These are phyloP conservation scores for Monomorium pharaonis DNA, from an alignment of 1,140 invertebrate species.

Conservation along the genomic window DNA sequence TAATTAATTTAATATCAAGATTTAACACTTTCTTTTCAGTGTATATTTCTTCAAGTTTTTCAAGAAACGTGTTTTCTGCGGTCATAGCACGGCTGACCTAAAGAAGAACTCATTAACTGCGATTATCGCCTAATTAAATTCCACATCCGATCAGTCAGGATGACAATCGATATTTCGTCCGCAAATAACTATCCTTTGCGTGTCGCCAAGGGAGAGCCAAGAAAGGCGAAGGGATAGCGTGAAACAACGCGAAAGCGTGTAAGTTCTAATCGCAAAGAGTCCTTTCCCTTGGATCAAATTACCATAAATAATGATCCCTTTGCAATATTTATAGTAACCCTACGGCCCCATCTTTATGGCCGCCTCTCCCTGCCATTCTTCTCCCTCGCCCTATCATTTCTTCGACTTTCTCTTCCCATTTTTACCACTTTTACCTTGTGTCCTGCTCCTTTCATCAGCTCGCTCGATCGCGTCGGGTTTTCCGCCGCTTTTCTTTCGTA, in stretches of 20 bases:
- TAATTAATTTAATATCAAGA: neutral
- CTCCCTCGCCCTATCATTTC: constrained; percentile 21
- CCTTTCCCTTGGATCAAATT: constrained; percentile 51
- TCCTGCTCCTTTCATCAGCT: constrained; percentile 52
- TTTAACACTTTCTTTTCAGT: neutral
- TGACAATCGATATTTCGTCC: constrained; percentile 37
- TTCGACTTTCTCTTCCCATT: constrained; percentile 44
- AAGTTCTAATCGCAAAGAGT: constrained; percentile 59
- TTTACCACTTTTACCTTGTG: constrained; percentile 13
- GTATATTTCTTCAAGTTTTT: neutral
- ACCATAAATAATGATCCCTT: constrained; percentile 61
- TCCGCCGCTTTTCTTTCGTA: constrained; percentile 30
- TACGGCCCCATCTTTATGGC: constrained; percentile 34
- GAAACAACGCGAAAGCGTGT: constrained; percentile 52
- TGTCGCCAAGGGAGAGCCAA: constrained; percentile 40
- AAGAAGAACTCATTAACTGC: constrained; percentile 25
- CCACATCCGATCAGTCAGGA: constrained; percentile 7
- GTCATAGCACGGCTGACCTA: neutral
- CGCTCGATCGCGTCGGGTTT: constrained; percentile 40
- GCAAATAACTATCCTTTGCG: constrained; percentile 57
- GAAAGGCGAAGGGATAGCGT: constrained; percentile 46
- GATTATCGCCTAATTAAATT: constrained; percentile 21
- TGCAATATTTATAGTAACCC: constrained; percentile 57
- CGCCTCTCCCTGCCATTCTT: neutral
- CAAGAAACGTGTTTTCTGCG: neutral